These are phyloP conservation scores for Clivina fossor DNA, from an alignment of 2,888 invertebrate species.

Conservation along the genomic window DNA sequence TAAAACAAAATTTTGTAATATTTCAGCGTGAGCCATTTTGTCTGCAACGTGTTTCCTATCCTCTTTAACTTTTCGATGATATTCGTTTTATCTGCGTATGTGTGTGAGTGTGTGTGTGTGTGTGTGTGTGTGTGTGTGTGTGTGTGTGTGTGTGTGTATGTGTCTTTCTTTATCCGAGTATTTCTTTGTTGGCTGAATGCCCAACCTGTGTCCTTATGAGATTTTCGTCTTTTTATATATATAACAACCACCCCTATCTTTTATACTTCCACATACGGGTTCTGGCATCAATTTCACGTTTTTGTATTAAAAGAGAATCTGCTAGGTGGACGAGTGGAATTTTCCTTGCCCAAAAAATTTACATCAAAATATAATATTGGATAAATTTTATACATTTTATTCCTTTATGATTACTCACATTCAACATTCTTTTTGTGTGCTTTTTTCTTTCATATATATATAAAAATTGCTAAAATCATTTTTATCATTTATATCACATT, in stretches of 20 bases:
- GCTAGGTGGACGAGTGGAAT: slow-evolving; percentile 26
- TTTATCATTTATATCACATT: background rate
- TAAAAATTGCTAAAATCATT: too few species aligned
- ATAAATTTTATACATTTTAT: slow-evolving; percentile 9
- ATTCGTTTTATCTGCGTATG: too few species aligned
- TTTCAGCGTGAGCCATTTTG: too few species aligned
- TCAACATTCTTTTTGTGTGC: slow-evolving; percentile 11
- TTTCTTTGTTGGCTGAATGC: slow-evolving; percentile 32
- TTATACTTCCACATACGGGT: slow-evolving; percentile 29
- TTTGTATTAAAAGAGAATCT: slow-evolving; percentile 29
- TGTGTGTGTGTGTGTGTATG: slow-evolving; percentile 12
- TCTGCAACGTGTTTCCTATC: slow-evolving; percentile 8
- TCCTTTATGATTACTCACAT: slow-evolving; percentile 13
- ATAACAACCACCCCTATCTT: slow-evolving; percentile 29
- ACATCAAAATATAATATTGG: slow-evolving; percentile 20
- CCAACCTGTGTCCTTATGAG: slow-evolving; percentile 33
- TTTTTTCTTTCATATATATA: slow-evolving; percentile 8
- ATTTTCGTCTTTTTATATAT: slow-evolving; percentile 31
- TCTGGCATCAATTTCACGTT: slow-evolving; percentile 30
- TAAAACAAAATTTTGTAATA: too few species aligned
- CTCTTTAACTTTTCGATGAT: slow-evolving; percentile 20
- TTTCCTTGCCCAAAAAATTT: slow-evolving; percentile 17
- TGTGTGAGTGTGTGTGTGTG: too few species aligned
- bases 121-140: too few species aligned
- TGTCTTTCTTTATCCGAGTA: slow-evolving; percentile 24